phyloP scores from a whole-genome alignment of 2,113 vertebrate genomes.

The Triplophysa dalaica region DNA sequence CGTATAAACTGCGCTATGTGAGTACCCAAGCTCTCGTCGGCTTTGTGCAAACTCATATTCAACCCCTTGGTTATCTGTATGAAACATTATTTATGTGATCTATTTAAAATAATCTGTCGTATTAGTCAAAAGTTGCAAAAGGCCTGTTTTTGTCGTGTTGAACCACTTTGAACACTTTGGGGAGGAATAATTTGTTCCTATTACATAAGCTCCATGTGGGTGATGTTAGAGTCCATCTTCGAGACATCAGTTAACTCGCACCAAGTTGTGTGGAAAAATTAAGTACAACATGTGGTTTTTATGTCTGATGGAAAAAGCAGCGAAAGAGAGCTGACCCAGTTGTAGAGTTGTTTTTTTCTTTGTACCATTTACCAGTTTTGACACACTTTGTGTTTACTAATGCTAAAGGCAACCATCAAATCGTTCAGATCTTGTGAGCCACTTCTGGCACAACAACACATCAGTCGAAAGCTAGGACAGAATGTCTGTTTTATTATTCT shows the following conservation, averaged over 20 bases:
- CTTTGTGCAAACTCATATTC: constrained; percentile 2
- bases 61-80: neutral
- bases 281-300: constrained; percentile 1
- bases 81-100: constrained; percentile 9
- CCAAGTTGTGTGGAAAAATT: neutral
- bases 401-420: constrained; percentile 7
- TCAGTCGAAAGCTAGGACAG: neutral
- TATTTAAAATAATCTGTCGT: neutral
- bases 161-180: neutral
- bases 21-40: neutral
- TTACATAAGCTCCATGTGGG: neutral
- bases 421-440: constrained; percentile 12
- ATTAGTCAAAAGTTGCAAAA: neutral
- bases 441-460: neutral
- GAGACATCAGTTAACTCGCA: constrained; percentile 1
- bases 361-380: constrained; percentile 4
- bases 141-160: neutral
- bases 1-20: neutral
- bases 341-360: constrained; percentile 9
- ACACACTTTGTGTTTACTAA: constrained; percentile 25
- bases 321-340: neutral
- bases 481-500: neutral
- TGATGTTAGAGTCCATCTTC: neutral
- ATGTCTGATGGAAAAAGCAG: neutral
- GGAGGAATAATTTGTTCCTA: neutral